Percentiles rank a stretch among this genome's conserved stretches.
phyloP scores from a whole-genome alignment of 37 sponge, comb jelly and placozoan genomes.

The Beroe forskalii region DNA sequence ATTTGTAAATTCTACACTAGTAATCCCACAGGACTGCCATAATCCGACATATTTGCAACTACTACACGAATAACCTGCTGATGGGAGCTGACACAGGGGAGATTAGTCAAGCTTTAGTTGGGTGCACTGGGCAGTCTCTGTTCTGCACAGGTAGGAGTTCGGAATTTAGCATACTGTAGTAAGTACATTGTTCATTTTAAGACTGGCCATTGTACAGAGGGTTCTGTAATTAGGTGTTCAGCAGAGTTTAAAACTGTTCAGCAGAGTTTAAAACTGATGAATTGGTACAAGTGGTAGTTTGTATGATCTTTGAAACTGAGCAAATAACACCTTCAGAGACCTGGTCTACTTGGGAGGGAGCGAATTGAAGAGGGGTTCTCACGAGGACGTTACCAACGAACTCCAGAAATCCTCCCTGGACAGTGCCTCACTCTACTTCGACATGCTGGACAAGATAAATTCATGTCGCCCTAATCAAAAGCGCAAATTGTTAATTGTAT shows the following conservation, averaged over 20 bases:
- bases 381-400: background rate
- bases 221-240: too few species aligned
- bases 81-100: slow-evolving; percentile 35
- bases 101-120: slow-evolving; percentile 50
- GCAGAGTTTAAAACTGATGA: too few species aligned
- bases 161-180: too few species aligned
- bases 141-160: slow-evolving; percentile 54
- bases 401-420: slow-evolving; percentile 21
- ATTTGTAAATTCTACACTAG: too few species aligned
- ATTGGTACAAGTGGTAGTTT: too few species aligned
- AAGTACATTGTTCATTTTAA: too few species aligned
- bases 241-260: too few species aligned
- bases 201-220: too few species aligned
- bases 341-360: background rate
- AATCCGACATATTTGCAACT: slow-evolving; percentile 24
- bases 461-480: too few species aligned
- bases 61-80: slow-evolving; percentile 61
- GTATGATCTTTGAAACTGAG: too few species aligned
- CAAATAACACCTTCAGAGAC: slow-evolving; percentile 47
- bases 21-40: slow-evolving; percentile 58
- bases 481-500: too few species aligned
- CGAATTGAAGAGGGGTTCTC: background rate
- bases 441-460: slow-evolving; percentile 50
- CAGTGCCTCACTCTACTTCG: slow-evolving; percentile 54
- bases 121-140: slow-evolving; percentile 59